Conservation (phyloP, 1,140 invertebrate species). For the Scylla paramamosain region DNA sequence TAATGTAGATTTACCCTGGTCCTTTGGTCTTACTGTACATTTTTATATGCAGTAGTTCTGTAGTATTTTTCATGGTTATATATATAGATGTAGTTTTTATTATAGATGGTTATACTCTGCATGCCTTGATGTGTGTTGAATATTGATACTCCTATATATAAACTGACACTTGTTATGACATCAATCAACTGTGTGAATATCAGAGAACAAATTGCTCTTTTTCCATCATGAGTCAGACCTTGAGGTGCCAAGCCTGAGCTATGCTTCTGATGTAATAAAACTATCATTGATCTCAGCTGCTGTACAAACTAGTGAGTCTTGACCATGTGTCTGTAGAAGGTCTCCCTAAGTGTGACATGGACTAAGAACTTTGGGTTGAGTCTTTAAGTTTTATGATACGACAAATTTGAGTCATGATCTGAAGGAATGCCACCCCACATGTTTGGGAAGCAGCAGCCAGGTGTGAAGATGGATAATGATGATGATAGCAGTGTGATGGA, state of each 20-base stretch:
- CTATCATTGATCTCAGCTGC: too few relatives aligned
- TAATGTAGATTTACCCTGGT: not conserved
- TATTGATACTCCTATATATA: not conserved
- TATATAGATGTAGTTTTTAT: not conserved
- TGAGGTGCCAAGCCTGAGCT: not conserved
- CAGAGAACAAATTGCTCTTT: not conserved
- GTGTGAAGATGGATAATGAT: too few relatives aligned
- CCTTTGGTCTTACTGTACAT: not conserved
- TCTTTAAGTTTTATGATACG: too few relatives aligned
- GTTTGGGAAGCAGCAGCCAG: too few relatives aligned
- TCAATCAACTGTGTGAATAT: slow-evolving; percentile 15
- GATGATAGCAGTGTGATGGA: not conserved
- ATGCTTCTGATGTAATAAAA: not conserved
- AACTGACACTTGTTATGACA: not conserved
- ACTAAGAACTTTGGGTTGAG: too few relatives aligned
- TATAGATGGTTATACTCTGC: not conserved
- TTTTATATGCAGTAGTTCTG: not conserved
- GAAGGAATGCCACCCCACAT: too few relatives aligned
- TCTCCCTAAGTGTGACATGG: too few relatives aligned
- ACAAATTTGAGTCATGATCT: too few relatives aligned
- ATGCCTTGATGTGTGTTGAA: not conserved
- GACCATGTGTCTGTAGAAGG: too few relatives aligned
- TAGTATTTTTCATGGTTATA: not conserved
- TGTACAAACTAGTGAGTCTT: too few relatives aligned
- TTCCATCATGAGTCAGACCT: not conserved